Evolutionary conservation across 2,888 invertebrate genomes (phyloP).

Genomic region (Eristalis intricaria): DNA sequence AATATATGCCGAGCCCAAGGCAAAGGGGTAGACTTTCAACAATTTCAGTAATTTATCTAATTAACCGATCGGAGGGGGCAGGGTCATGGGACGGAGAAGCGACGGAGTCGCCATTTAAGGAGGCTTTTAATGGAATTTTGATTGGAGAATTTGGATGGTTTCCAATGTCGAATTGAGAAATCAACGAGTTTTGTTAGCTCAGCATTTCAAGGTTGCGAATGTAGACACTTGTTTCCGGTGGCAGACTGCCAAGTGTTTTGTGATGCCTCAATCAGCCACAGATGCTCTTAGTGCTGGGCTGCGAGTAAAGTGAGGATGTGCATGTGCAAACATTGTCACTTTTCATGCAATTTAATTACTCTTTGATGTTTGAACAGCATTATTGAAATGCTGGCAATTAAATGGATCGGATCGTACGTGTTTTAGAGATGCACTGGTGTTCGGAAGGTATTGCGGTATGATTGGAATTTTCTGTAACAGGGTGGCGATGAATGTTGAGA

Average conservation of each 20-base stretch:
- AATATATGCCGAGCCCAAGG: conserved; percentile 52
- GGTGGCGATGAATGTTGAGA: not conserved
- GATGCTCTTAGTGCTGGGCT: not conserved
- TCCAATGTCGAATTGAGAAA: conserved; percentile 57
- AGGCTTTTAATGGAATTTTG: conserved; percentile 59
- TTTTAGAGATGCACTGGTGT: not conserved
- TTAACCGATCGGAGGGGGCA: conserved; percentile 46
- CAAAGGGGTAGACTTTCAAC: conserved; percentile 37
- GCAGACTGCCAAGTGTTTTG: not conserved
- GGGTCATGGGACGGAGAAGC: not conserved
- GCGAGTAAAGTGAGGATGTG: not conserved
- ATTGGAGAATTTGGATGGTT: conserved; percentile 61
- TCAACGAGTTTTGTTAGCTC: conserved; percentile 32
- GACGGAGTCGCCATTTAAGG: conserved; percentile 31
- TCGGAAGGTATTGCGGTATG: not conserved
- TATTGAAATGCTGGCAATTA: not conserved
- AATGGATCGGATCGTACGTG: not conserved
- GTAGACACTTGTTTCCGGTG: conserved; percentile 63
- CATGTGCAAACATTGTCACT: not conserved
- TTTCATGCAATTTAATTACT: not conserved
- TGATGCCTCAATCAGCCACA: not conserved
- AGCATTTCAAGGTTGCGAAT: conserved; percentile 22
- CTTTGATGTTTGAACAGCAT: not conserved
- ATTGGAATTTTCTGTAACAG: not conserved
- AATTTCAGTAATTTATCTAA: conserved; percentile 69